Percentiles rank a stretch among this genome's conserved stretches.
phyloP scores from a whole-genome alignment of 2,113 vertebrate genomes.

The Podilymbus podiceps region DNA sequence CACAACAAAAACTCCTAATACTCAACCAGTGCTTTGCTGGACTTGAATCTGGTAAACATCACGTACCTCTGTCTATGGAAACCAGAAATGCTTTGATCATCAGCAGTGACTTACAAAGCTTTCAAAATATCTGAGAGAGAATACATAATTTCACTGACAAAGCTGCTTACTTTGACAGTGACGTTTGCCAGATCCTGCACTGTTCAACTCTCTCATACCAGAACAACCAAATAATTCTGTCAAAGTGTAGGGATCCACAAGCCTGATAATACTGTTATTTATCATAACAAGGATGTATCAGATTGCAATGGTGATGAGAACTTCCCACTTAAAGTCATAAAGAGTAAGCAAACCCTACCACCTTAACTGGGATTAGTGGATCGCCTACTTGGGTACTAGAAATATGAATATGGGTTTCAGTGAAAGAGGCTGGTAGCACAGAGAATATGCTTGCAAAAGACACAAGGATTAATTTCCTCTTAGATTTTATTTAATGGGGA shows the following conservation, averaged over 20 bases:
- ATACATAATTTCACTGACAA: not conserved
- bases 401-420: not conserved
- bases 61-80: not conserved
- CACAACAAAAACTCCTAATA: not conserved
- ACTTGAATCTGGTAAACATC: not conserved
- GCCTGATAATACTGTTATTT: not conserved
- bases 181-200: not conserved
- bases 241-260: not conserved
- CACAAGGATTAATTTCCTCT: not conserved
- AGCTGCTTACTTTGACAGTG: not conserved
- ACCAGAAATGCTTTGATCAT: not conserved
- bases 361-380: not conserved
- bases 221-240: not conserved
- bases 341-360: not conserved
- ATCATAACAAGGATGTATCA: not conserved
- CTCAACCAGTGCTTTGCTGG: not conserved
- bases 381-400: not conserved
- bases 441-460: not conserved
- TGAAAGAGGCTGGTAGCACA: not conserved
- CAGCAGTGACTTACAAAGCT: not conserved
- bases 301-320: not conserved
- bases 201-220: not conserved
- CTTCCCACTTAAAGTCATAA: not conserved
- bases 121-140: not conserved
- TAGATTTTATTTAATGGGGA: too few relatives aligned